Percentiles rank a stretch among this genome's conserved stretches.
phyloP scores from a whole-genome alignment of 1,140 invertebrate species.

The Heliconius hermathena region DNA sequence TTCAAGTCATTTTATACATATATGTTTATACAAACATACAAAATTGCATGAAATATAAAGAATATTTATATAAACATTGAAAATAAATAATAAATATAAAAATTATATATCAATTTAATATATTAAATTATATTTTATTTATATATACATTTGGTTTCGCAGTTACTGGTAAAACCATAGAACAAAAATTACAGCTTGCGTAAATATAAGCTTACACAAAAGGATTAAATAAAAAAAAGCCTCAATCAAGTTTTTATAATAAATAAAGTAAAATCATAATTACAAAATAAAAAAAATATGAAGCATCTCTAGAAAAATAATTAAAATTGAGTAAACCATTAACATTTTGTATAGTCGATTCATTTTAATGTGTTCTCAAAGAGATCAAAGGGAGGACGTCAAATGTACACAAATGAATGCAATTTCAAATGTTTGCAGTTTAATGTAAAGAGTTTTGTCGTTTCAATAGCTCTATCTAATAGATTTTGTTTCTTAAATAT shows the following conservation, averaged over 20 bases:
- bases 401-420: conserved; percentile 23
- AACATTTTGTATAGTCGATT: conserved; percentile 21
- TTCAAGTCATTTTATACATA: not conserved
- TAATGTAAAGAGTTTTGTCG: not conserved
- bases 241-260: not conserved
- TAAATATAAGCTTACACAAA: too few species aligned
- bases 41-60: too few species aligned
- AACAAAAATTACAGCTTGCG: not conserved
- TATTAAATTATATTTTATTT: too few species aligned
- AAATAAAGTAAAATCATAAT: conserved; percentile 3
- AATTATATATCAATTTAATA: too few species aligned
- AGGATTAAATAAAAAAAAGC: too few species aligned
- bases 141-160: too few species aligned
- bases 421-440: conserved; percentile 17
- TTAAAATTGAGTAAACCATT: conserved; percentile 9
- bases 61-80: too few species aligned
- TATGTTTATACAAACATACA: too few species aligned
- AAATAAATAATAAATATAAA: too few species aligned
- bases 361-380: conserved; percentile 22
- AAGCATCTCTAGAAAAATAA: conserved; percentile 6
- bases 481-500: not conserved
- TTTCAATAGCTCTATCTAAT: not conserved
- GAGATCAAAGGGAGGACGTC: conserved; percentile 24
- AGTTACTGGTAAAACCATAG: too few species aligned
- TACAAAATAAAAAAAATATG: not conserved